A percentile compares a stretch with the other conserved stretches of the same genome.
phyloP scores from a whole-genome alignment of 2,797 vertebrate species.

The Danio albolineatus region DNA sequence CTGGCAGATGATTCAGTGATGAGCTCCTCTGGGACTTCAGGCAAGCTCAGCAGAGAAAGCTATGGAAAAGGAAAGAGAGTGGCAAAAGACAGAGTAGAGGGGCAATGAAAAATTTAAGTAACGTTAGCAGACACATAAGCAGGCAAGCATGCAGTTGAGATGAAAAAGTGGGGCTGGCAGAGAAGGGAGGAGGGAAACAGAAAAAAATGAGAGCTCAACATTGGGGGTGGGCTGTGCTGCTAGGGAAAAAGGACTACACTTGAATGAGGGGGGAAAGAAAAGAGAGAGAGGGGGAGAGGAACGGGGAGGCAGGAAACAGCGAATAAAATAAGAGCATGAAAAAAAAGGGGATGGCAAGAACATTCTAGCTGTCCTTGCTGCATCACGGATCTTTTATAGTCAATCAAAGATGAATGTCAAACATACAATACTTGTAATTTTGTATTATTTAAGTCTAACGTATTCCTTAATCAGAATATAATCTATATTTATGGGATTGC shows the following conservation, averaged over 20 bases:
- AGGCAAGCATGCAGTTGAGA: conserved; percentile 68
- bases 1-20: conserved; percentile 28
- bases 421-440: conserved; percentile 5
- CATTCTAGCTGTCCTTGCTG: conserved; percentile 50
- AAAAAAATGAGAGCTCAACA: conserved; percentile 9
- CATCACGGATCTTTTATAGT: conserved; percentile 64
- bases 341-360: conserved; percentile 55
- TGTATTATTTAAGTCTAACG: conserved; percentile 56
- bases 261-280: background rate
- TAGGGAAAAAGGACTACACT: background rate
- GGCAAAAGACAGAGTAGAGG: conserved; percentile 15
- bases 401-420: conserved; percentile 37
- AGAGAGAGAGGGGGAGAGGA: conserved; percentile 57
- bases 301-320: conserved; percentile 31
- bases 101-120: conserved; percentile 76
- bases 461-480: conserved; percentile 68
- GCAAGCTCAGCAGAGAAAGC: background rate
- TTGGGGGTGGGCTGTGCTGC: conserved; percentile 6
- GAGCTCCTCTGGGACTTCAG: conserved; percentile 22
- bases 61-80: conserved; percentile 12
- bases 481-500: conserved; percentile 72
- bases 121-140: conserved; percentile 74
- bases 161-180: conserved; percentile 45
- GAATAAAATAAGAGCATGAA: conserved; percentile 55
- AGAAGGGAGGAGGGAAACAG: conserved; percentile 49